phyloP scores from a whole-genome alignment of 1,140 invertebrate genomes.

The Bombus haemorrhoidalis region DNA sequence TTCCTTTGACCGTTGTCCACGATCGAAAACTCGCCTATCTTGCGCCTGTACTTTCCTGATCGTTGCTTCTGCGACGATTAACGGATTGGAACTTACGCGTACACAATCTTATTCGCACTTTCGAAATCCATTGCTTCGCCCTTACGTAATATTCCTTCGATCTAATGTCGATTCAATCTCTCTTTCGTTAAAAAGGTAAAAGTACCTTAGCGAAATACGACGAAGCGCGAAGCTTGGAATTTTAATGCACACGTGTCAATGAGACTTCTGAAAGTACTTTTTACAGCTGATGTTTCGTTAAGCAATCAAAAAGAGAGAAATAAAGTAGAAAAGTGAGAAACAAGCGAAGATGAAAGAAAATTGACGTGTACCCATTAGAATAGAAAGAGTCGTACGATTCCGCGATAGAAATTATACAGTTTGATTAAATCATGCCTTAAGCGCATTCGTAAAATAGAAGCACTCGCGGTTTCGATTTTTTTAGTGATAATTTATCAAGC shows the following conservation, averaged over 20 bases:
- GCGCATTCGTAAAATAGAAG: not conserved
- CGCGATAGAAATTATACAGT: not conserved
- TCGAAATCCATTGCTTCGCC: constrained; percentile 25
- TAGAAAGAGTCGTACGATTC: too few species aligned
- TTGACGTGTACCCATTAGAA: not conserved
- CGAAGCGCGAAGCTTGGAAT: constrained; percentile 66
- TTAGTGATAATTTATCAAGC: too few species aligned
- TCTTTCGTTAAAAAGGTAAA: constrained; percentile 8
- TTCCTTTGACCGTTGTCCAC: not conserved
- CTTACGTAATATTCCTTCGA: constrained; percentile 17
- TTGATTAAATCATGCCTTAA: too few species aligned
- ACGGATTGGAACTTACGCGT: not conserved
- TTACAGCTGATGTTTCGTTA: constrained; percentile 12
- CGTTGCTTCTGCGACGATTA: not conserved
- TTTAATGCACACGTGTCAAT: constrained; percentile 66
- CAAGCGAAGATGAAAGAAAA: not conserved
- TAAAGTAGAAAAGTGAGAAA: not conserved
- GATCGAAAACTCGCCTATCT: not conserved
- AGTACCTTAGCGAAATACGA: constrained; percentile 55
- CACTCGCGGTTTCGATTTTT: not conserved
- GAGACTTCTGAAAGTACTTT: not conserved
- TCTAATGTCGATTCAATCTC: not conserved
- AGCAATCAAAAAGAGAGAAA: not conserved
- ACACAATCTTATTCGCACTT: constrained; percentile 14
- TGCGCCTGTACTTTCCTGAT: too few species aligned